Base-by-base conservation (phyloP, 1,140 invertebrate species). In the Mizuhopecten yessoensis region DNA sequence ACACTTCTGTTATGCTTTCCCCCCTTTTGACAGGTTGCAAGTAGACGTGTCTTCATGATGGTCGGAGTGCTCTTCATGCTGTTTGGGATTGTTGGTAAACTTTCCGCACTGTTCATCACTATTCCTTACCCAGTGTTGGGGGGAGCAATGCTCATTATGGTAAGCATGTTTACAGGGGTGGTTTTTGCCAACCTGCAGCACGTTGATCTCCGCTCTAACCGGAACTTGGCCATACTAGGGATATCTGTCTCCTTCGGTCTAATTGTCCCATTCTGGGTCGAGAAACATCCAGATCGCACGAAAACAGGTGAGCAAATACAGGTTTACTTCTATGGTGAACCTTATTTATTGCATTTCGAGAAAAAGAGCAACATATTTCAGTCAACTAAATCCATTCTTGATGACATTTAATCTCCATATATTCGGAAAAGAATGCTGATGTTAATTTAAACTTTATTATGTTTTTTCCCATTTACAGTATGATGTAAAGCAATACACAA, bases 181-280 rank as follows among this genome's bases (percentile, higher is more conserved):
- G n/a, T 75, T 5, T 29, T 75, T 17, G 57, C 57, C 9, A 75
- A 75, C n/a, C 57, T 75, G 3, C 57, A 75, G 2, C 57, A 75
- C n/a, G 57, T 75, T 23, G 57, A 75, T 13, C 57, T 75, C 5
- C 1, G 23, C 5, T 75, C 57, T 7, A 75, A 75, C 57, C 23
- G 57, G 57, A 75, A 75, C 11, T n/a, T 75, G 57, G 57, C 57
- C 57, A 75, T 75, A 5, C n/a, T 75, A n/a, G 57, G 57, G 57
- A 75, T 75, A 5, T 23, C 57, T 13, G 2, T 75, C 5, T 2
- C 57, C 17, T 23, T 75, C 23, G 57, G 57, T 29, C 1, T n/a
- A 23, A 75, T 75, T 17, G n/a, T 75, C 3, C 57, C 57, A n/a
- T 29, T 29, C n/a, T 75, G 57, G 57, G 29, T 75, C n/a, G 57